phyloP scores from a whole-genome alignment of 2,888 invertebrate genomes.

The Erynnis tages region DNA sequence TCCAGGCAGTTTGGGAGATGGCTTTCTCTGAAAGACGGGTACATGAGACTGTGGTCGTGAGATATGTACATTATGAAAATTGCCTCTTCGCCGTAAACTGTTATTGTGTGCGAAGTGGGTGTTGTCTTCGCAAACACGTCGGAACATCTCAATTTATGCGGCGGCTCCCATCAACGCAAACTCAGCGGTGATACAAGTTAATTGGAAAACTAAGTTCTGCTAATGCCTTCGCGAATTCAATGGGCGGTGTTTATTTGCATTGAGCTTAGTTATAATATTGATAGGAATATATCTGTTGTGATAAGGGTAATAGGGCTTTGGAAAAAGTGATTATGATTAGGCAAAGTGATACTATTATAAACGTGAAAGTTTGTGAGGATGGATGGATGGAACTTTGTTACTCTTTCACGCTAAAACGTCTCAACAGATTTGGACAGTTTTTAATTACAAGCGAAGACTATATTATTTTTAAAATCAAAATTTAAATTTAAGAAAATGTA shows the following conservation, averaged over 20 bases:
- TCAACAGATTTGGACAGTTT: too few species aligned
- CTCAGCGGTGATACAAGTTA: constrained; percentile 28
- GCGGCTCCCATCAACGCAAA: constrained; percentile 29
- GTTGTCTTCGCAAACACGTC: constrained; percentile 44
- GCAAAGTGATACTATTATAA: too few species aligned
- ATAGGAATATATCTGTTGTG: too few species aligned
- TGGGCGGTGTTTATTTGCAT: not conserved
- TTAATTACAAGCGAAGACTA: too few species aligned
- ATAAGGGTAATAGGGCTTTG: too few species aligned
- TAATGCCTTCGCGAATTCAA: not conserved
- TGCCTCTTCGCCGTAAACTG: constrained; percentile 44
- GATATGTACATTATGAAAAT: constrained; percentile 48
- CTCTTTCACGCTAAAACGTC: too few species aligned
- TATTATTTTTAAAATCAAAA: too few species aligned
- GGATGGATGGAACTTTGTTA: too few species aligned
- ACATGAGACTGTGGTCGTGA: constrained; percentile 27
- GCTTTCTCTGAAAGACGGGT: constrained; percentile 35
- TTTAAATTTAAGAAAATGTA: too few species aligned
- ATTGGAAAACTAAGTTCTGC: constrained; percentile 49
- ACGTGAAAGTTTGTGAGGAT: too few species aligned
- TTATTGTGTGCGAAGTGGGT: constrained; percentile 42
- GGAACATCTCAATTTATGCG: constrained; percentile 36
- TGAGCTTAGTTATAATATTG: too few species aligned
- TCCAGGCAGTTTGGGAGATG: constrained; percentile 28
- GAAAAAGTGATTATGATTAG: too few species aligned